phyloP scores from a whole-genome alignment of 2,113 vertebrate genomes.

The Trematocara nigrifrons region DNA sequence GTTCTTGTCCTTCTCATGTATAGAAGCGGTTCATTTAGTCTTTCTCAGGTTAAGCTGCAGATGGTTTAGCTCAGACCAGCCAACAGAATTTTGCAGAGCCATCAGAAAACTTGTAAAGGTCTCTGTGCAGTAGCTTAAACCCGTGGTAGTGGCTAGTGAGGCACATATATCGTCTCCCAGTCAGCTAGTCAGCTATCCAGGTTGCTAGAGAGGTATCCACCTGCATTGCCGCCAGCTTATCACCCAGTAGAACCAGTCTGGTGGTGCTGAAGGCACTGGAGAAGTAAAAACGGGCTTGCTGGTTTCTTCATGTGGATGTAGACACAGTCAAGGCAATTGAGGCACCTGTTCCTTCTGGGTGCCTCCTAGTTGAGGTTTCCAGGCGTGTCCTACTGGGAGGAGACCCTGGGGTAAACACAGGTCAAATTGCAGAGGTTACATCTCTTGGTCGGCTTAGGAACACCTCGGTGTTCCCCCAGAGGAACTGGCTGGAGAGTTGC shows the following conservation, averaged over 20 bases:
- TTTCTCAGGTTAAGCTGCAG: background rate
- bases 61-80: background rate
- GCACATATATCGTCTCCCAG: background rate
- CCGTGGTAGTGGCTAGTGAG: background rate
- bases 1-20: background rate
- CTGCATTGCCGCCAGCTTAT: background rate
- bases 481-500: background rate
- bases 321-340: background rate
- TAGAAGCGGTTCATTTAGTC: background rate
- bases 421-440: background rate
- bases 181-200: background rate
- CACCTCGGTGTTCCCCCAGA: background rate
- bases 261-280: background rate
- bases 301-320: background rate
- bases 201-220: background rate
- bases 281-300: background rate
- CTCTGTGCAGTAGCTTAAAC: background rate
- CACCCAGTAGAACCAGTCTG: background rate
- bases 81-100: background rate
- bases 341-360: background rate
- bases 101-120: background rate
- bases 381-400: background rate
- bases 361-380: background rate
- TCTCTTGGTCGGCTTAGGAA: background rate
- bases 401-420: background rate